Base-by-base conservation (phyloP, 2,888 invertebrate genomes). In the Rugalucina vietnamica region DNA sequence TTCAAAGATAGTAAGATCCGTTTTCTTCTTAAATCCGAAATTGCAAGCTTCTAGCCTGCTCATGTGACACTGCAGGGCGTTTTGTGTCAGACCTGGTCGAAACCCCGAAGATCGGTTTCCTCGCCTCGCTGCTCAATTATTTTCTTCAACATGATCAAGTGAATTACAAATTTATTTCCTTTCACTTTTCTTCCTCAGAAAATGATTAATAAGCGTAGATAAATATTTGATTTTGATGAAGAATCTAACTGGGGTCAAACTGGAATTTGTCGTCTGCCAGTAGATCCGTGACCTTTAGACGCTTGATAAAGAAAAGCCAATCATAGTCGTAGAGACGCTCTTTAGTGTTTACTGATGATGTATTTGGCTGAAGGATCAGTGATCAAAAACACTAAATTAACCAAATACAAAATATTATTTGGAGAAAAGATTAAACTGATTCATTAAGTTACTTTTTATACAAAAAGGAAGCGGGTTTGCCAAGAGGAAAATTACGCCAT, bases 331-430 rank as follows among this genome's bases (percentile, higher is more conserved):
- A 65, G 65, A 32, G 65, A 32, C 65, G 65, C 65, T 65, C 29
- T 65, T n/a, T 65, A 34, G 34, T 27, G 49, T 18, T 49, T 24
- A 21, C 10, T 43, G 77, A 84, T 88, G 87, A 88, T 88, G 77
- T 84, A 73, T 73, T 73, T 73, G 73, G 29, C 49, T 43, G 49
- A 21, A 12, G 29, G 73, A 73, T 73, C 21, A 49, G 29, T 73
- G 73, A 73, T 43, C 49, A 50, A 72, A 83, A 81, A 79, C 80
- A 82, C 84, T 82, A 84, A 88, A 86, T 88, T 88, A 88, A 88
- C 86, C 77, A 88, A 88, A 88, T 82, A 86, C 88, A 88, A 86
- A 65, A 84, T 88, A 82, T 84, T 88, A 82, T 86, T 82, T 88
- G 86, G 88, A 82, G 82, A 82, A 81, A 77, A 84, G 88, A 88